phyloP scores from a whole-genome alignment of 2,797 vertebrate genomes.

The Pipistrellus pygmaeus region DNA sequence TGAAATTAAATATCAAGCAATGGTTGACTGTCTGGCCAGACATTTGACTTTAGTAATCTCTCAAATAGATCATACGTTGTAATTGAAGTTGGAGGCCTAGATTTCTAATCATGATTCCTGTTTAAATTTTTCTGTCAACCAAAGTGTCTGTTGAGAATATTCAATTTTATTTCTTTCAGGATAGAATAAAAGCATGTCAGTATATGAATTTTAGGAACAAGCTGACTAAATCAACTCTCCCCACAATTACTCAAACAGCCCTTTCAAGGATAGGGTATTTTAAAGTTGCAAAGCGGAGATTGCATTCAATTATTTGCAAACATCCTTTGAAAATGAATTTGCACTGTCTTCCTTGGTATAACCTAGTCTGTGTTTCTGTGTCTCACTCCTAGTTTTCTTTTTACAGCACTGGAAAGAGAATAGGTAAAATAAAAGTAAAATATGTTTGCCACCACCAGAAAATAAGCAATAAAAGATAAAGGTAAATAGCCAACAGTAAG shows the following conservation, averaged over 20 bases:
- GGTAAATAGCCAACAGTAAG: conserved; percentile 13
- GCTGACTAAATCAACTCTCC: conserved; percentile 30
- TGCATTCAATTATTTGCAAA: conserved; percentile 31
- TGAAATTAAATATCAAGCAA: conserved; percentile 63
- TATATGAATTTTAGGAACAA: conserved; percentile 37
- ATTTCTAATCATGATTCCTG: conserved; percentile 68
- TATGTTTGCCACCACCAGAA: conserved; percentile 1
- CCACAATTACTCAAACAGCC: conserved; percentile 19
- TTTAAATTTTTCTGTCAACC: conserved; percentile 47
- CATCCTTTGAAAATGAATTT: conserved; percentile 59
- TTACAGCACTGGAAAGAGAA: not conserved
- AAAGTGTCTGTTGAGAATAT: conserved; percentile 53
- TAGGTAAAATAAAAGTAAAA: not conserved
- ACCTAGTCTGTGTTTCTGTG: not conserved
- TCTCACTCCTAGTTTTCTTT: not conserved
- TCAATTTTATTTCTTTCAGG: conserved; percentile 61
- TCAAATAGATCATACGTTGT: not conserved
- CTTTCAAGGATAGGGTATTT: not conserved
- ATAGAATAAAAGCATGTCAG: conserved; percentile 45
- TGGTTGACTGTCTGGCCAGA: not conserved
- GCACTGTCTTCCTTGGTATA: not conserved
- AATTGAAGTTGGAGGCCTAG: conserved; percentile 53
- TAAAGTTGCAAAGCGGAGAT: conserved; percentile 41
- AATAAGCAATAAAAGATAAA: conserved; percentile 41
- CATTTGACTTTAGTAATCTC: conserved; percentile 56